Conservation (phyloP, 2,888 invertebrate species). For the Drosophila demipolita region DNA sequence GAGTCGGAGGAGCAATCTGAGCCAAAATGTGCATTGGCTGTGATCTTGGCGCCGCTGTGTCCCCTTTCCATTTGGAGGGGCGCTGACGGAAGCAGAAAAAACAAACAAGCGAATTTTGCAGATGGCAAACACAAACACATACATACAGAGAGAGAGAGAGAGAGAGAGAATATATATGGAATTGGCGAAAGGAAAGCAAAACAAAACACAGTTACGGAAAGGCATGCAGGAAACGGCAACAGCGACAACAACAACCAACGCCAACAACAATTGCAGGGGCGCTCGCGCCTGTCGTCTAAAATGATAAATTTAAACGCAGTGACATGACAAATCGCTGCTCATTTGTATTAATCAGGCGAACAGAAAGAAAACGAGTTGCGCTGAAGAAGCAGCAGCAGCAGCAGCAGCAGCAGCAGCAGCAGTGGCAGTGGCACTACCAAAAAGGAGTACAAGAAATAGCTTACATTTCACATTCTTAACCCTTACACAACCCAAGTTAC, state of each 20-base stretch:
- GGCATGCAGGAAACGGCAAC: slow-evolving; percentile 47
- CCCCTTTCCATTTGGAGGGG: slow-evolving; percentile 10
- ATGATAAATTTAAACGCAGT: slow-evolving; percentile 81
- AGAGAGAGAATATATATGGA: slow-evolving; percentile 10
- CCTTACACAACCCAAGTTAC: neutral
- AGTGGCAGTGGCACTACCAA: neutral
- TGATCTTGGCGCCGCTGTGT: slow-evolving; percentile 70
- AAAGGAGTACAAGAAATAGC: neutral
- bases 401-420: neutral
- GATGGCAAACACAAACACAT: slow-evolving; percentile 33
- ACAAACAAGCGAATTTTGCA: slow-evolving; percentile 67
- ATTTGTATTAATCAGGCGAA: slow-evolving; percentile 80
- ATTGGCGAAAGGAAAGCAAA: slow-evolving; percentile 35
- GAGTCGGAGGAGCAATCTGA: slow-evolving; percentile 37
- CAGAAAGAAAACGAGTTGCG: slow-evolving; percentile 46
- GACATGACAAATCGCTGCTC: slow-evolving; percentile 82
- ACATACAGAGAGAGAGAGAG: slow-evolving; percentile 4
- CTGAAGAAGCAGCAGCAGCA: neutral
- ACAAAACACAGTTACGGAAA: slow-evolving; percentile 54
- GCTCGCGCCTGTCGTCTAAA: slow-evolving; percentile 73
- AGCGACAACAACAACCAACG: slow-evolving; percentile 31
- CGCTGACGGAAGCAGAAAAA: slow-evolving; percentile 67
- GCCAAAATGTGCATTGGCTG: slow-evolving; percentile 72
- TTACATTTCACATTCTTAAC: slow-evolving; percentile 2
- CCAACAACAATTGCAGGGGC: slow-evolving; percentile 52